Percentiles rank a stretch among this genome's conserved stretches.
These are phyloP conservation scores for Prosapia bicincta DNA, from an alignment of 2,888 invertebrate species.

Conservation along the genomic window DNA sequence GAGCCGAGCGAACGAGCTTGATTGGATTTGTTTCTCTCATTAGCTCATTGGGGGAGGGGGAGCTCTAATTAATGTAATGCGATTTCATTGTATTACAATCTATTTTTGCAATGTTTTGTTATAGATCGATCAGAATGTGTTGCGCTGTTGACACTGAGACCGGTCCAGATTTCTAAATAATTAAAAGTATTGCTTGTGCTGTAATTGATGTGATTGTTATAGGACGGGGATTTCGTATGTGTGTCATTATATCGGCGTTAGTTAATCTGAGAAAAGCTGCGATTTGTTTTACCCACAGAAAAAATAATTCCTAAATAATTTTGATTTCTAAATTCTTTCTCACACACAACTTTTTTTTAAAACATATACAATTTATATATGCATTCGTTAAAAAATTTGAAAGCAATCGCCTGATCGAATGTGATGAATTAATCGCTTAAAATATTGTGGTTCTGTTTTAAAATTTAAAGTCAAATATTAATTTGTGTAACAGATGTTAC, in stretches of 20 bases:
- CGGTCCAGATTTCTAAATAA: background rate
- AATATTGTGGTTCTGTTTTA: too few species aligned
- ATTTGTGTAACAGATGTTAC: too few species aligned
- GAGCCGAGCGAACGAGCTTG: background rate
- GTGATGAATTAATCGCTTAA: too few species aligned
- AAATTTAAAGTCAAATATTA: too few species aligned
- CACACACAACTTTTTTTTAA: too few species aligned
- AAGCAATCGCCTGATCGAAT: too few species aligned
- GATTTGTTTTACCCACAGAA: too few species aligned
- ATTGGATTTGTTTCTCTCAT: background rate
- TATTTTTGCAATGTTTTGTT: background rate
- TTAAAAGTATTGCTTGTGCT: background rate
- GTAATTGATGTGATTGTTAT: background rate
- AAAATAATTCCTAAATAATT: too few species aligned
- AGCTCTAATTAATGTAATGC: background rate
- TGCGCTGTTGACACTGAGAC: background rate
- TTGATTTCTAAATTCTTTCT: too few species aligned
- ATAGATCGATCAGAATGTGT: background rate
- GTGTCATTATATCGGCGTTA: background rate
- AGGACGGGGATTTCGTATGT: background rate
- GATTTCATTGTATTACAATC: background rate
- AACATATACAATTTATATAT: too few species aligned
- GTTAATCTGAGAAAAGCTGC: background rate
- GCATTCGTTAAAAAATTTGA: too few species aligned
- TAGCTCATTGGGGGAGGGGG: background rate